Evolutionary conservation across 2,113 vertebrate genomes (phyloP).

Genomic region (Seriola aureovittata): DNA sequence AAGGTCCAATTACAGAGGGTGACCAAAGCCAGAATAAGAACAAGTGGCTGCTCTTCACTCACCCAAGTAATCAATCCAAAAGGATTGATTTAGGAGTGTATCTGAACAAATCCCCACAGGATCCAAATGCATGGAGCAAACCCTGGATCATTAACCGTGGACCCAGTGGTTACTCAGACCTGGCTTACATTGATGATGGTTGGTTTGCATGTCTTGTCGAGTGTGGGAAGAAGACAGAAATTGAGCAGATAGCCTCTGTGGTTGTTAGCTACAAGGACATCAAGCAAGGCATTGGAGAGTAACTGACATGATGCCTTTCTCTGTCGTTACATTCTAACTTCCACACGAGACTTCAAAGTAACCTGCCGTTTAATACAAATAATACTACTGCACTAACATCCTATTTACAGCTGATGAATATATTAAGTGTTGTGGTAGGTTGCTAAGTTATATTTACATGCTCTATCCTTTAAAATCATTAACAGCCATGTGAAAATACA

Average conservation of each 20-base stretch:
- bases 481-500: no score
- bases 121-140: not conserved
- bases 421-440: no score
- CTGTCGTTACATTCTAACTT: no score
- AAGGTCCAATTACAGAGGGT: not conserved
- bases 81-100: slow-evolving; percentile 8
- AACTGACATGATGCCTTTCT: no score
- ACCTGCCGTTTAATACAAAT: no score
- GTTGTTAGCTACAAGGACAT: not conserved
- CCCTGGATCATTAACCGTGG: not conserved
- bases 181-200: not conserved
- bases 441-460: no score
- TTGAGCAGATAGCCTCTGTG: not conserved
- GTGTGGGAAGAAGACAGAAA: not conserved
- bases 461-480: no score
- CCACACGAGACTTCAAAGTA: no score
- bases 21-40: not conserved
- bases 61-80: not conserved
- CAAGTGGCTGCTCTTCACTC: slow-evolving; percentile 32
- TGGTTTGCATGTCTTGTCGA: not conserved
- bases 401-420: no score
- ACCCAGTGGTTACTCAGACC: not conserved
- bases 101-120: not conserved
- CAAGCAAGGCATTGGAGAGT: not conserved
- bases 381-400: no score